A percentile compares a stretch with the other conserved stretches of the same genome.
Conservation (phyloP, 2,888 invertebrate genomes). For the Prenolepis imparis region DNA sequence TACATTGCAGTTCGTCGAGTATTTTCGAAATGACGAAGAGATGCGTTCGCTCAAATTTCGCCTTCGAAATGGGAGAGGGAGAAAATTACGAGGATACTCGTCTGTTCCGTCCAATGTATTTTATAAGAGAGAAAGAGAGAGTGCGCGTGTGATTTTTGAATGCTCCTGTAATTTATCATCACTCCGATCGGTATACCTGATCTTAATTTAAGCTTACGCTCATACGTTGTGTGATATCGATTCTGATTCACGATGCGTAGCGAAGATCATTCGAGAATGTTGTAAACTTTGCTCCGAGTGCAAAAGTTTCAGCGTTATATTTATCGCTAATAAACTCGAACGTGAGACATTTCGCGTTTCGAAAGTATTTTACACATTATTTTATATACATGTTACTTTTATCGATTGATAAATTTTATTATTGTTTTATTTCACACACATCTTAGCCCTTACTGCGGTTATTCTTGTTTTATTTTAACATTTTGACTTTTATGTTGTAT, state of each 20-base stretch:
- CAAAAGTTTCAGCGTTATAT: neutral
- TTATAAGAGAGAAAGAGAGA: constrained; percentile 73
- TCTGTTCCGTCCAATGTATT: constrained; percentile 83
- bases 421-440: constrained; percentile 36
- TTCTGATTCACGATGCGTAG: constrained; percentile 8
- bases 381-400: constrained; percentile 41
- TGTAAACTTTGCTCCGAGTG: constrained; percentile 13
- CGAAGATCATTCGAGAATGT: constrained; percentile 3
- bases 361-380: neutral
- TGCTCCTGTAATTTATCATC: constrained; percentile 27
- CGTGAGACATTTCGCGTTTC: neutral
- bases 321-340: neutral
- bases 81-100: constrained; percentile 69
- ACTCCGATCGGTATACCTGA: constrained; percentile 15
- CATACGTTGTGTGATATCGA: constrained; percentile 38
- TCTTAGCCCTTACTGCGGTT: constrained; percentile 31
- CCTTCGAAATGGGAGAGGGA: constrained; percentile 27
- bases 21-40: constrained; percentile 24
- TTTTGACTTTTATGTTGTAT: constrained; percentile 20
- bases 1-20: neutral
- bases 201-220: constrained; percentile 49
- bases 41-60: constrained; percentile 57
- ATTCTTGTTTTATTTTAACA: constrained; percentile 34
- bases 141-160: constrained; percentile 25
- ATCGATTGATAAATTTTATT: constrained; percentile 46